These are phyloP conservation scores for Spondyliosoma cantharus DNA, from an alignment of 2,797 vertebrate genomes.

Conservation along the genomic window DNA sequence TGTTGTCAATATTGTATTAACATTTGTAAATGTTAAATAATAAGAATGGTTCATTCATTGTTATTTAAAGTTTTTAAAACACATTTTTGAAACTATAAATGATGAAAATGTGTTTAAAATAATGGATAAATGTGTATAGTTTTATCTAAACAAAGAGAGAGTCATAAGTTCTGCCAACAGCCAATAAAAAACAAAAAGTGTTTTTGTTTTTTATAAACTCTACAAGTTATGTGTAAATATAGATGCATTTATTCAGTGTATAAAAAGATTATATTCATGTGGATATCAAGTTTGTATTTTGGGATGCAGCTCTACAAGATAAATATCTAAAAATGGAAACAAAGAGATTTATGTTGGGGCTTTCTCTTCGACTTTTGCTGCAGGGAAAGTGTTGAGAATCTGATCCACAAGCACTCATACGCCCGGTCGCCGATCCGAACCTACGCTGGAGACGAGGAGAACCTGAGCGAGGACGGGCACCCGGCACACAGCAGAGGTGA, in stretches of 20 bases:
- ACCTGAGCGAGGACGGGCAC: conserved; percentile 90
- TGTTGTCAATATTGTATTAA: too few species aligned
- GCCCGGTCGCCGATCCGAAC: conserved; percentile 97
- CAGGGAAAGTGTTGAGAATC: conserved; percentile 98
- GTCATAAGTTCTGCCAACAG: background rate
- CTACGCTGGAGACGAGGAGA: conserved; percentile 94
- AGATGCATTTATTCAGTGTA: background rate
- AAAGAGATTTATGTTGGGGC: conserved; percentile 82
- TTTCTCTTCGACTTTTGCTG: conserved; percentile 83
- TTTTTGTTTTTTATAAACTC: background rate
- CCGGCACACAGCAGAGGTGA: conserved; percentile 89
- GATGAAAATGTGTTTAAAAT: background rate
- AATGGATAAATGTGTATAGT: background rate
- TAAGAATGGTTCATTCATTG: too few species aligned
- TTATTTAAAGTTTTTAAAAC: background rate
- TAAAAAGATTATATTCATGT: background rate
- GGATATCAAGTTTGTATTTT: background rate
- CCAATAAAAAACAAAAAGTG: background rate
- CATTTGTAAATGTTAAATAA: too few species aligned
- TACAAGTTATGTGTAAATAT: background rate
- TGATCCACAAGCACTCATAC: conserved; percentile 99
- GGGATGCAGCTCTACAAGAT: background rate
- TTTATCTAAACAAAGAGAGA: background rate
- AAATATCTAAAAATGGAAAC: conserved; percentile 10
- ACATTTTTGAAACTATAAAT: background rate